Evolutionary conservation across 2,888 invertebrate species (phyloP), one percentile per base, ranked within the genome.

Genomic region (Caenorhabditis plicata): DNA sequence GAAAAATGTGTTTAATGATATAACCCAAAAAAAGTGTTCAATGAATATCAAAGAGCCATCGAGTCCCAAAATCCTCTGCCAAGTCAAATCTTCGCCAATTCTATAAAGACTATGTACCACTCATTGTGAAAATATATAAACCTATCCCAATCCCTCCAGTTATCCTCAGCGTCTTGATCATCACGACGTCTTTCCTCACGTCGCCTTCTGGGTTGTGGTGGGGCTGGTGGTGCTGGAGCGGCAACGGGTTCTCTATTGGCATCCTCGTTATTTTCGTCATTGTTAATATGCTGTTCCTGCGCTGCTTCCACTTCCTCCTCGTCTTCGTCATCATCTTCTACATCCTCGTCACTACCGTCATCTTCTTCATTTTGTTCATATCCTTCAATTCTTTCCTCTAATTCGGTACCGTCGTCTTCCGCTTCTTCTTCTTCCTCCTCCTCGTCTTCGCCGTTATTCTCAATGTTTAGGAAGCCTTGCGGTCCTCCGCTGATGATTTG

Each of bases 1-100:
- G 81, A 96, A 96, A 51, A 96, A 85, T 0, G 95, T 93, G 81
- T 98, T 96, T 25, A 98, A 84, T 0, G 94, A 93, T 19, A 96
- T 92, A 22, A 96, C 94, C 96, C 96, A 98, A 82, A 98, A 95
- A 20, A 98, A 95, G 85, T 98, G 96, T 82, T 98, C 98, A 47
- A 98, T 83, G 81, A 98, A 98, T 41, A 94, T 90, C 75, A 96
- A 87, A 0, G 95, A 95, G 0, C 96, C 96, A 83, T 98, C 96
- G 9, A 98, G 83, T 0, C 96, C 96, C 19, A 69, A 23, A 2
- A 69, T 35, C 32, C 69, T 49, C 23, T 98, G 96, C 98, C 98
- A 98, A 0, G 96, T 98, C 23, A 98, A 84, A 54, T 85, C 85
- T 82, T 98, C 98, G 80, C 95, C 98, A 0, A 93, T n/a, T n/a